Conservation (phyloP, 2,113 vertebrate genomes). For the Athene cunicularia region DNA sequence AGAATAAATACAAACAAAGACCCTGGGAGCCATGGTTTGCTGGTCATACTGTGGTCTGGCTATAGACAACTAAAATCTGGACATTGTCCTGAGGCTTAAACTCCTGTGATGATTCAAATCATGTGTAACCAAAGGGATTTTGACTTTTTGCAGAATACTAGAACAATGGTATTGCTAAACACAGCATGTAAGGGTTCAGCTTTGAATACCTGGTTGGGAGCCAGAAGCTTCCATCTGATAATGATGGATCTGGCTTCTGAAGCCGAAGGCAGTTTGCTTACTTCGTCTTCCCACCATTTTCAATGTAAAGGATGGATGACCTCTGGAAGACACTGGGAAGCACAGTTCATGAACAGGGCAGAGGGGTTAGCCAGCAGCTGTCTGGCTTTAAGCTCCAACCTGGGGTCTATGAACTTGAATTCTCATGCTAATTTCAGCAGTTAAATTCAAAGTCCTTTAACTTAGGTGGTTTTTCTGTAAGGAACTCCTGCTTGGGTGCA, state of each 20-base stretch:
- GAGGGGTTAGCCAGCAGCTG: background rate
- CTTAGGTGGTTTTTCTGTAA: background rate
- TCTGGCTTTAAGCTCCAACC: background rate
- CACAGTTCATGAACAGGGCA: background rate
- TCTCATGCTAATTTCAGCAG: background rate
- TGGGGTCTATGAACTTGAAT: background rate
- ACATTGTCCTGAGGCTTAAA: conserved; percentile 13
- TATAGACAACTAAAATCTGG: background rate
- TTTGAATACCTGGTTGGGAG: background rate
- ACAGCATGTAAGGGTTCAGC: background rate
- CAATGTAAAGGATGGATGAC: background rate
- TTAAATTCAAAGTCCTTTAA: background rate
- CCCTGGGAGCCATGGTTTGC: background rate
- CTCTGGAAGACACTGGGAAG: background rate
- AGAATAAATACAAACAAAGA: background rate
- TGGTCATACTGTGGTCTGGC: background rate
- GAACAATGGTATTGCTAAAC: conserved; percentile 49
- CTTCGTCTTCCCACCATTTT: background rate
- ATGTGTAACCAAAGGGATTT: background rate
- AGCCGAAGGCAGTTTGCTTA: background rate
- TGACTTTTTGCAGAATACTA: background rate
- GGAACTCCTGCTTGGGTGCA: background rate
- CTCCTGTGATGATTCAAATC: background rate
- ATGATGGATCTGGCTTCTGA: background rate
- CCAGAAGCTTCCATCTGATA: conserved; percentile 1